Base-by-base conservation (phyloP, 2,888 invertebrate genomes). In the Drosophila mimica region DNA sequence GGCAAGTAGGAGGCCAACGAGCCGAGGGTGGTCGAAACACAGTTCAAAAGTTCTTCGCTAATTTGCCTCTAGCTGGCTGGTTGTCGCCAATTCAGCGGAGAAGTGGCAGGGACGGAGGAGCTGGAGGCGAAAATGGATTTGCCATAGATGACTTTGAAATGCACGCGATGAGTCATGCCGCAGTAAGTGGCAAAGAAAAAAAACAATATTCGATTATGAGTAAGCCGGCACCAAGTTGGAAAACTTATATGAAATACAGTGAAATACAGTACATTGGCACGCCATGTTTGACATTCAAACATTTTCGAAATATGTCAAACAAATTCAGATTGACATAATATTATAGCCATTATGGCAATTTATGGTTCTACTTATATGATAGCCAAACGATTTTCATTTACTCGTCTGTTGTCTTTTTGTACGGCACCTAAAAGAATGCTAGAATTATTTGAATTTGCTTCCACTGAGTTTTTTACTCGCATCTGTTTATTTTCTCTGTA, bases 1-100 rank as follows among this genome's bases (percentile, higher is more conserved):
- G 64, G 76, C 81, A 74, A 76, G 84, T 76, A 76, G 87, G 90
- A 90, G 87, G 89, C 69, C 83, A 51, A n/a, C 56, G 40, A 79
- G 67, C 73, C 70, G 68, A 74, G 84, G 82, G 85, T 77, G 90
- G 88, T 80, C 73, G 67, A 36, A 40, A 69, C 13, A 38, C 51
- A 63, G 58, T 40, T 53, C 54, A 62, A 61, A 56, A 57, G 48
- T 63, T 76, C 49, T 38, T 56, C 79, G 89, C 86, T 76, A 90
- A 86, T 90, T 88, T 76, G 75, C 46, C 34, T 57, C 25, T 36
- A n/a, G 56, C 56, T 46, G 46, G 67, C 38, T 65, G 64, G 57
- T 61, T 66, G 69, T 66, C 70, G 79, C 82, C 61, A 68, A 65
- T 66, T 68, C 43, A 51, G n/a, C 11, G 17, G 33, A 20, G 49